phyloP scores from a whole-genome alignment of 92 coral and sea anemone genomes.

The Umimayanthus chanpuru region DNA sequence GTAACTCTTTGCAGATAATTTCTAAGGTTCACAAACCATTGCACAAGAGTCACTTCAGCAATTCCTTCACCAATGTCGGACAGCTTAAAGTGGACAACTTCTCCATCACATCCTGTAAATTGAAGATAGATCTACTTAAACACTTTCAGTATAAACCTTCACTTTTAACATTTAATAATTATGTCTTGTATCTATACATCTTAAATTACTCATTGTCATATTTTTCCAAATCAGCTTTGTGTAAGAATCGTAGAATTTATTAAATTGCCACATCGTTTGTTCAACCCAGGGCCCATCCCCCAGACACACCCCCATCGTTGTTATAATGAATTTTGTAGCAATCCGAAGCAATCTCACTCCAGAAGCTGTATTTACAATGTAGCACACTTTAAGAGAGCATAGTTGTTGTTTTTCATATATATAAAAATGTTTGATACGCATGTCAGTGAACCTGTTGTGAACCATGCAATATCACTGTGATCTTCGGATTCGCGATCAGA shows the following conservation, averaged over 20 bases:
- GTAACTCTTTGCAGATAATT: no score
- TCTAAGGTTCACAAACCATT: conserved; percentile 65
- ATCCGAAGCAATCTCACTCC: background rate
- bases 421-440: no score
- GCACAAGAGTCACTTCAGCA: conserved; percentile 90
- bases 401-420: no score
- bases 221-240: no score
- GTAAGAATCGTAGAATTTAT: background rate
- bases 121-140: background rate
- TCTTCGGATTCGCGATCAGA: no score
- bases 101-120: conserved; percentile 61
- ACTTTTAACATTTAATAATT: no score
- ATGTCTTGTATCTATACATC: no score
- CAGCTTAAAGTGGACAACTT: conserved; percentile 73
- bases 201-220: background rate
- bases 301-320: conserved; percentile 30
- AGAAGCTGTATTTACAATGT: background rate
- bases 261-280: background rate
- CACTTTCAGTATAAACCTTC: background rate
- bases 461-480: no score
- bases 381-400: background rate
- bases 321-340: background rate
- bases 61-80: conserved; percentile 99
- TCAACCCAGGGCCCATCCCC: conserved; percentile 26
- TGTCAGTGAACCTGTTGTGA: no score